Percentiles rank a stretch among this genome's conserved stretches.
phyloP scores from a whole-genome alignment of 2,113 vertebrate species.

The Rhea pennata region DNA sequence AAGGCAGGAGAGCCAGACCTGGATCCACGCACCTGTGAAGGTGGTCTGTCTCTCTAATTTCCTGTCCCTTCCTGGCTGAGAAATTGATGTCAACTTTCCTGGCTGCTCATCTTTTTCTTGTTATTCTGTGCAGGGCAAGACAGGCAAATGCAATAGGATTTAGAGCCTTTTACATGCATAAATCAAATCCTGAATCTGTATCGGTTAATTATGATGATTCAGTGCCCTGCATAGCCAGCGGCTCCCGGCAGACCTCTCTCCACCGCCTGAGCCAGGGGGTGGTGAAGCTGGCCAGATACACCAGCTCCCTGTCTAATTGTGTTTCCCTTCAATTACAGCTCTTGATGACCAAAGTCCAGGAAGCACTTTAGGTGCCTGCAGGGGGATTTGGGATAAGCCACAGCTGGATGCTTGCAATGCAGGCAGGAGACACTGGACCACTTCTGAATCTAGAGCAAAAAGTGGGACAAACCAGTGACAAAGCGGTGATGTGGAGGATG shows the following conservation, averaged over 20 bases:
- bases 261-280: not conserved
- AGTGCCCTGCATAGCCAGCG: not conserved
- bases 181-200: not conserved
- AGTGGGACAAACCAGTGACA: not conserved
- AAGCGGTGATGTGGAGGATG: not conserved
- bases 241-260: constrained; percentile 2
- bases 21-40: not conserved
- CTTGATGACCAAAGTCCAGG: not conserved
- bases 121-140: not conserved
- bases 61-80: not conserved
- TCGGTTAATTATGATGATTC: constrained; percentile 20
- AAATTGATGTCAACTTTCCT: not conserved
- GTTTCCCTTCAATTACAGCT: constrained; percentile 21
- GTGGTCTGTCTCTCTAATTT: not conserved
- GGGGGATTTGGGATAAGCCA: not conserved
- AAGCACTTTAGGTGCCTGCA: not conserved
- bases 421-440: not conserved
- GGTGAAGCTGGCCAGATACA: not conserved
- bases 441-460: not conserved
- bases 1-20: not conserved
- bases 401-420: rapidly evolving
- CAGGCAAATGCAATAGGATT: not conserved
- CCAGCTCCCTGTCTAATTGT: not conserved
- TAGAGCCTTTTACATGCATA: not conserved
- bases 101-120: not conserved